A percentile compares a stretch with the other conserved stretches of the same genome.
Conservation (phyloP, 1,140 invertebrate species). For the Drosophila grimshawi region DNA sequence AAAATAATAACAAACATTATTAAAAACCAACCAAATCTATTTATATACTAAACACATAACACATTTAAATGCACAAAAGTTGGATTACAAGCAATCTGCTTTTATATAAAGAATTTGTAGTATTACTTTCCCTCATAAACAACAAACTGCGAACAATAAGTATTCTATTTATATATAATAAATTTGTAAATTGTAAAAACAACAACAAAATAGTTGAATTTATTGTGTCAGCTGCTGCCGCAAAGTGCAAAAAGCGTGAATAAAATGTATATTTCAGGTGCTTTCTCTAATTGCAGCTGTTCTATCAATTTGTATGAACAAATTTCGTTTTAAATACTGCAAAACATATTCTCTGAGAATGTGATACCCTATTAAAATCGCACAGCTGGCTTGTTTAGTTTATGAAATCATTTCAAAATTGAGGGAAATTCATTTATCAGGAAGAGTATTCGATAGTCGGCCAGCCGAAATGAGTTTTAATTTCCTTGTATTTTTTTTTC, state of each 20-base stretch:
- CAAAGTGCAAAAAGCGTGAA: not conserved
- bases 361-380: not conserved
- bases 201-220: not conserved
- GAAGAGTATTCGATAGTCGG: too few relatives aligned
- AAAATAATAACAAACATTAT: not conserved
- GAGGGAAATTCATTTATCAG: too few relatives aligned
- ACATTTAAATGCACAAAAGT: too few relatives aligned
- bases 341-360: not conserved
- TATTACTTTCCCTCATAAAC: constrained; percentile 44
- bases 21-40: not conserved
- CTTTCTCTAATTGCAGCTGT: constrained; percentile 20
- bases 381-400: not conserved
- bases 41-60: not conserved
- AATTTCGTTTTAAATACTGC: not conserved
- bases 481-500: too few relatives aligned
- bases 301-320: constrained; percentile 29
- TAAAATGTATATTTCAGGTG: constrained; percentile 14
- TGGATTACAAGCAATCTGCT: not conserved
- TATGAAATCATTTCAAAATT: not conserved
- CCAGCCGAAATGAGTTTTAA: too few relatives aligned
- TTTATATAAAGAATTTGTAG: constrained; percentile 57
- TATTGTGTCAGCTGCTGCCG: not conserved
- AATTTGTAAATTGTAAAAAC: not conserved
- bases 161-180: constrained; percentile 19
- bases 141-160: constrained; percentile 39